These are phyloP conservation scores for Magallana angulata DNA, from an alignment of 1,140 invertebrate genomes.

Conservation along the genomic window DNA sequence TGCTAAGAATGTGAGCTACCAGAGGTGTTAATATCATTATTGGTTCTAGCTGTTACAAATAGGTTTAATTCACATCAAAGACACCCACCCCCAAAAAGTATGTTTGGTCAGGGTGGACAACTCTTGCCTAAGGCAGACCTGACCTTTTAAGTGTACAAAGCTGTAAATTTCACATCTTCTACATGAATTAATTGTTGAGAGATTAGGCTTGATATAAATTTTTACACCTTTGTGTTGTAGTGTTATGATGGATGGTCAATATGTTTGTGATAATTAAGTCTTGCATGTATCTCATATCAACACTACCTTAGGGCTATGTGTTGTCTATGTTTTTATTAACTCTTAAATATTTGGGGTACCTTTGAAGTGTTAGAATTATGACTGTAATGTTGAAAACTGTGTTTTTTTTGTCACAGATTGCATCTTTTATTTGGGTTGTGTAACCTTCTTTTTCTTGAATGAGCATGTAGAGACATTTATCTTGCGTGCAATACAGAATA, in stretches of 20 bases:
- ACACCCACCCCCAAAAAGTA: neutral
- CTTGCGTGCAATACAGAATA: no score
- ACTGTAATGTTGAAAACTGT: neutral
- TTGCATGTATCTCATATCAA: neutral
- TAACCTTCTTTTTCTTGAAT: no score
- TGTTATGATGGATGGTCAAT: neutral
- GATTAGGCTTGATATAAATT: constrained; percentile 21
- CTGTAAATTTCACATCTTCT: constrained; percentile 21
- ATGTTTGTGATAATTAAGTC: constrained; percentile 25
- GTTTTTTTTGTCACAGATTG: neutral
- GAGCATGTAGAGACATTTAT: no score
- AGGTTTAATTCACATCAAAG: constrained; percentile 20
- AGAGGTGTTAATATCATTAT: constrained; percentile 30
- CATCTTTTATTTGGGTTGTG: no score
- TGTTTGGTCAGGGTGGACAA: constrained; percentile 20
- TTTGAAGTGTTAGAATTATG: constrained; percentile 10
- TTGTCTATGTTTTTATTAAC: constrained; percentile 1
- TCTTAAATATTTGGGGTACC: neutral
- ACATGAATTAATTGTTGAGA: constrained; percentile 24
- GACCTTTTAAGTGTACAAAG: constrained; percentile 24
- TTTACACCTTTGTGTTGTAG: constrained; percentile 13
- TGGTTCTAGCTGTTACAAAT: neutral
- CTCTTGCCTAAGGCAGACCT: constrained; percentile 26
- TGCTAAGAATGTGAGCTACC: constrained; percentile 12
- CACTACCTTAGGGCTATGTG: neutral